Evolutionary conservation across 2,797 vertebrate species (phyloP).

Genomic region (Esox masquinongy): DNA sequence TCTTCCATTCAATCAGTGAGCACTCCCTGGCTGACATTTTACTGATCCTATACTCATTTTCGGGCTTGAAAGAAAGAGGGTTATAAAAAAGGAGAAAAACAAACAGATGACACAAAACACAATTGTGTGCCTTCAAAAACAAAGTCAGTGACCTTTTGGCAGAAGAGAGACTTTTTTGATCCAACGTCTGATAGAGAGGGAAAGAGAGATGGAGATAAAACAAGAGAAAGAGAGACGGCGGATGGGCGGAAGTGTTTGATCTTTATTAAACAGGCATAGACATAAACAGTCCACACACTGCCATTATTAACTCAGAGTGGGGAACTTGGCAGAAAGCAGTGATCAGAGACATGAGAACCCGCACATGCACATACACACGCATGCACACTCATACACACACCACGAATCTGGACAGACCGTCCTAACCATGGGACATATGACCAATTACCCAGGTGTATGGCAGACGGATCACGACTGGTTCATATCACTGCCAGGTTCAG

Average conservation of each 20-base stretch:
- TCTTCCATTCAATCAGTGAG: no score
- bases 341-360: slow-evolving; percentile 43
- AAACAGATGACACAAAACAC: slow-evolving; percentile 15
- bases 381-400: slow-evolving; percentile 15
- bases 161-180: slow-evolving; percentile 47
- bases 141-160: slow-evolving; percentile 61
- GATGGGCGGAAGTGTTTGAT: slow-evolving; percentile 47
- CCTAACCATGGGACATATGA: no score
- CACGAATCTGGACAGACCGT: not conserved
- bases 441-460: no score
- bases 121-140: slow-evolving; percentile 53
- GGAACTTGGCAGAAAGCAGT: slow-evolving; percentile 57
- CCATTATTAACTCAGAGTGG: slow-evolving; percentile 58
- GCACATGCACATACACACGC: slow-evolving; percentile 12
- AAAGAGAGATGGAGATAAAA: not conserved
- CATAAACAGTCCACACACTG: slow-evolving; percentile 50
- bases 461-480: no score
- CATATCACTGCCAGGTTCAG: not conserved
- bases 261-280: slow-evolving; percentile 55
- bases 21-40: no score
- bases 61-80: slow-evolving; percentile 51
- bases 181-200: not conserved
- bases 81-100: slow-evolving; percentile 13
- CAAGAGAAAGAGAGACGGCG: no score
- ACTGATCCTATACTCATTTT: no score